Evolutionary conservation across 2,888 invertebrate genomes (phyloP).

Genomic region (Luperina testacea): DNA sequence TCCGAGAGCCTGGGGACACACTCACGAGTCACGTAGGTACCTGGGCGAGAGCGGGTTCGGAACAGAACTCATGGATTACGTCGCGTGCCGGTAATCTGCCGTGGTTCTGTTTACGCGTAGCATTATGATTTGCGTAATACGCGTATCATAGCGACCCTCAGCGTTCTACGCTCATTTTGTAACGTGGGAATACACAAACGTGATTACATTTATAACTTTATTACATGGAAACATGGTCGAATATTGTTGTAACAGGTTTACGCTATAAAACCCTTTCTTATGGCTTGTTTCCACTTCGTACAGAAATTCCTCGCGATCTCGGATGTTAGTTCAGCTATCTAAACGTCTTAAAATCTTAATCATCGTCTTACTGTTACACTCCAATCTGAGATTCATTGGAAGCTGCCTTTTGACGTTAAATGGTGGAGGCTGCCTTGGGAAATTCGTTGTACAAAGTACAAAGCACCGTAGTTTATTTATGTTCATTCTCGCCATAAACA

Average conservation of each 20-base stretch:
- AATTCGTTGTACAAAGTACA: neutral
- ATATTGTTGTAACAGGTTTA: constrained; percentile 24
- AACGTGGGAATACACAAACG: constrained; percentile 20
- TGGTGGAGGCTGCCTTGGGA: neutral
- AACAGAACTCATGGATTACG: constrained; percentile 58
- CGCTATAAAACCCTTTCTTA: constrained; percentile 3
- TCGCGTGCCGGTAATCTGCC: constrained; percentile 48
- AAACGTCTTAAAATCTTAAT: constrained; percentile 45
- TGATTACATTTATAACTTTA: constrained; percentile 37
- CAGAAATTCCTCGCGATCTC: constrained; percentile 15
- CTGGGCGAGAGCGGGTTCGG: neutral
- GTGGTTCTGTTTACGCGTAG: constrained; percentile 46
- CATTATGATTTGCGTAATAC: constrained; percentile 53
- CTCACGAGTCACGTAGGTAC: neutral
- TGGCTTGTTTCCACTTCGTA: constrained; percentile 9
- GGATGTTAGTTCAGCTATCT: constrained; percentile 22
- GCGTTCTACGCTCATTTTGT: constrained; percentile 20
- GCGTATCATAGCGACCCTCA: constrained; percentile 34
- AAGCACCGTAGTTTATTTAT: neutral
- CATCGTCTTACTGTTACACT: constrained; percentile 24
- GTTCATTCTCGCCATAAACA: neutral
- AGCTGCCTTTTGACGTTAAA: constrained; percentile 12
- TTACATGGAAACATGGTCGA: constrained; percentile 19
- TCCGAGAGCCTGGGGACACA: constrained; percentile 12
- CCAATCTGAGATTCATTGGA: constrained; percentile 25